phyloP scores from a whole-genome alignment of 2,888 invertebrate genomes.

The Lissocephala sabroskyi region DNA sequence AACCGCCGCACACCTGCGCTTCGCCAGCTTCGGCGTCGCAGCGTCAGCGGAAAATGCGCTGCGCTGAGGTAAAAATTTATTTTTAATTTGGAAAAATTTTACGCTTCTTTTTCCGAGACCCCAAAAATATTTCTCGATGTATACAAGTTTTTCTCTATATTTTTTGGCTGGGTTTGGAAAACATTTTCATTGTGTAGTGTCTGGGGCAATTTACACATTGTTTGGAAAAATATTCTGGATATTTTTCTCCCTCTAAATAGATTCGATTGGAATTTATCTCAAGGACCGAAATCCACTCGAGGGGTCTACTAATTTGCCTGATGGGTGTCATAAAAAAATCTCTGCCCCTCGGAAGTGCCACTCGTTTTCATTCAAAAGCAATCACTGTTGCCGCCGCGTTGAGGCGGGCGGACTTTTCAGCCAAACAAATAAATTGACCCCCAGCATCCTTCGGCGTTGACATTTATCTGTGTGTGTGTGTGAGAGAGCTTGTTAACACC shows the following conservation, averaged over 20 bases:
- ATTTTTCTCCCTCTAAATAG: too few relatives aligned
- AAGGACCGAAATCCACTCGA: too few relatives aligned
- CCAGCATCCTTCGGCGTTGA: conserved; percentile 9
- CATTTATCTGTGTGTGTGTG: neutral
- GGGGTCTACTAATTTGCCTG: too few relatives aligned
- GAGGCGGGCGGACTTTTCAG: too few relatives aligned
- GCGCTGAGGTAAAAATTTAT: conserved; percentile 58
- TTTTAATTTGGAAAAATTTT: conserved; percentile 55
- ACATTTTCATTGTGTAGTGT: too few relatives aligned
- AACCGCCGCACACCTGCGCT: conserved; percentile 49
- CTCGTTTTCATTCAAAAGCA: too few relatives aligned
- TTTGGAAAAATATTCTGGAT: too few relatives aligned
- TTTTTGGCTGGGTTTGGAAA: too few relatives aligned
- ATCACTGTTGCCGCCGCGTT: conserved; percentile 34
- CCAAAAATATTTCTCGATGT: neutral
- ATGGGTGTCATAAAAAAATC: too few relatives aligned
- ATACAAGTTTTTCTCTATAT: too few relatives aligned
- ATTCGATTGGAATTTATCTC: too few relatives aligned
- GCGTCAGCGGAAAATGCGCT: conserved; percentile 6
- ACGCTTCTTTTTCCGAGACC: neutral
- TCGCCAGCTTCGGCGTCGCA: conserved; percentile 21
- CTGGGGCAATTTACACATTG: conserved; percentile 52
- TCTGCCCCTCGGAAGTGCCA: too few relatives aligned
- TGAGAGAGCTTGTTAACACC: conserved; percentile 17
- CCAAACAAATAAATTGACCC: conserved; percentile 52